Percentiles rank a stretch among this genome's conserved stretches.
phyloP scores from a whole-genome alignment of 2,797 vertebrate genomes.

The Siniperca obscura region DNA sequence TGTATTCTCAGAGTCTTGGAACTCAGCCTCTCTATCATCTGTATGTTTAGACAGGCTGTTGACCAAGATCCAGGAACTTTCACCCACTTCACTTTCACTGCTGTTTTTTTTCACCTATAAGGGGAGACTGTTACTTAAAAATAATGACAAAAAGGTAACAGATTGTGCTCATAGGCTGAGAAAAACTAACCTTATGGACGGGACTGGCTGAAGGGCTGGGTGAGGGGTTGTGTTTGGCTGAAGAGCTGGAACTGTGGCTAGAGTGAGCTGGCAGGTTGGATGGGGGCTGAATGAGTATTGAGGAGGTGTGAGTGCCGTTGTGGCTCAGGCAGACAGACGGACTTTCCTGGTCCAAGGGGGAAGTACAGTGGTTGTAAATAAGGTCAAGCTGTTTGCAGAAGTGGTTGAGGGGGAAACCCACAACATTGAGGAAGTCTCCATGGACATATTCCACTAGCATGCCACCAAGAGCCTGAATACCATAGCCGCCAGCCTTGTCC shows the following conservation, averaged over 20 bases:
- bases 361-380: constrained; percentile 79
- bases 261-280: constrained; percentile 8
- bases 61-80: constrained; percentile 43
- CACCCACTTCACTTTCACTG: constrained; percentile 24
- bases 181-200: constrained; percentile 55
- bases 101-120: constrained; percentile 64
- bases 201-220: constrained; percentile 45
- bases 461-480: constrained; percentile 95
- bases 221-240: constrained; percentile 23
- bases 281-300: constrained; percentile 37
- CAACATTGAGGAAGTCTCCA: constrained; percentile 95
- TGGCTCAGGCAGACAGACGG: neutral
- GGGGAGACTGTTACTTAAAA: neutral
- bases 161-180: neutral
- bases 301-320: neutral
- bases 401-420: constrained; percentile 96
- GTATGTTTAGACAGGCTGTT: constrained; percentile 67
- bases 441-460: constrained; percentile 94
- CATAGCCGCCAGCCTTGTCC: constrained; percentile 98
- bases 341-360: constrained; percentile 26
- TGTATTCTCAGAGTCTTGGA: constrained; percentile 3
- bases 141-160: neutral
- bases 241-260: constrained; percentile 27
- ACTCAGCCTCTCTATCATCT: constrained; percentile 15
- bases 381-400: constrained; percentile 92